Conservation (phyloP, 2,888 invertebrate genomes). For the Cybosia mesomella region DNA sequence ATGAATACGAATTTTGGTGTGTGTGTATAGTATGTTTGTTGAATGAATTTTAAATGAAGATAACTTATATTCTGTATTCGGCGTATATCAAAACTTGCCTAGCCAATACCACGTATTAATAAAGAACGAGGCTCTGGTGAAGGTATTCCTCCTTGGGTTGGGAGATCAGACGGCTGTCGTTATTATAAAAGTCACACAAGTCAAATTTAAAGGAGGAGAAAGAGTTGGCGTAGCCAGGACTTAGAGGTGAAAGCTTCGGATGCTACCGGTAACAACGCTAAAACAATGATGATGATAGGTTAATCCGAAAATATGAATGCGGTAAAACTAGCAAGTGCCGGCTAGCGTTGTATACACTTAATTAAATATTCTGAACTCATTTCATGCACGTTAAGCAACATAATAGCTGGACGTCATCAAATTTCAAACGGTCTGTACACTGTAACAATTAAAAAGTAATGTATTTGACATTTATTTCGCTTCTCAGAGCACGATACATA, state of each 20-base stretch:
- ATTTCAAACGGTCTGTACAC: background rate
- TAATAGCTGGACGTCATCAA: background rate
- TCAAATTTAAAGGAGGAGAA: too few relatives aligned
- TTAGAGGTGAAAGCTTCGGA: background rate
- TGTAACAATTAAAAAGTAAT: background rate
- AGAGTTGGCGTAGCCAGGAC: background rate
- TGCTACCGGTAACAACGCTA: background rate
- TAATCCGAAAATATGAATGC: too few relatives aligned
- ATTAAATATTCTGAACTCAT: conserved; percentile 1
- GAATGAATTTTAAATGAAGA: too few relatives aligned
- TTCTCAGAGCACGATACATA: background rate
- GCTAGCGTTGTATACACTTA: background rate
- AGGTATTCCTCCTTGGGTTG: too few relatives aligned
- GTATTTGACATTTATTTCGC: background rate
- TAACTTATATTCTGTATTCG: too few relatives aligned
- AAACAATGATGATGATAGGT: background rate
- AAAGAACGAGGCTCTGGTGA: too few relatives aligned
- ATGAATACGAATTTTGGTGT: background rate
- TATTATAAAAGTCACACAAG: too few relatives aligned
- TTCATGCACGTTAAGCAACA: conserved; percentile 1
- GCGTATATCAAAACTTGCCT: too few relatives aligned
- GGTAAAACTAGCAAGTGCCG: too few relatives aligned
- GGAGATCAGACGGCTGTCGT: too few relatives aligned
- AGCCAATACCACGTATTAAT: too few relatives aligned
- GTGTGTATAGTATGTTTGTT: background rate